Evolutionary conservation across 1,140 invertebrate genomes (phyloP), one percentile per base, ranked within the genome.

Genomic region (Phthorimaea operculella): DNA sequence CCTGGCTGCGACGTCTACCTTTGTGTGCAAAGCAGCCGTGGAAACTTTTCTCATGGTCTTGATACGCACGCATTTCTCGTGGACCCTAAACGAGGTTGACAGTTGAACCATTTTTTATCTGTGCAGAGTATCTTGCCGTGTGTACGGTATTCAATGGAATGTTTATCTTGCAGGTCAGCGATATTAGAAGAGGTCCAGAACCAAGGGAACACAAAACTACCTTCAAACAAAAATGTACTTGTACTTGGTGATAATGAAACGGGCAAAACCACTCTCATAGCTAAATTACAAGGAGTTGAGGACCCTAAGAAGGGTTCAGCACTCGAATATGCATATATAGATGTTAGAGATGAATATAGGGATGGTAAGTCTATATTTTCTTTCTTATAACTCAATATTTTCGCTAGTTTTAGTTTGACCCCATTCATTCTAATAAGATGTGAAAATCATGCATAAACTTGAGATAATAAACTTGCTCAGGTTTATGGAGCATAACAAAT

Each of bases 311-410:
- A 98, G 87, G 98, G 97, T 42, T 96, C 96, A 45, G 98, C 97
- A 7, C 87, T 99, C 59, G 98, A 99, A 87, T 99, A 99, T 86
- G 96, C 97, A 56, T 99, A 98, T 76, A 96, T 99, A 74, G 96
- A 98, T 87, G 96, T 99, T 54, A 91, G 97, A 79, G 98, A 99
- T 89, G 98, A 99, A 87, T 99, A 99, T 82, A 90, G 97, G 88
- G 98, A 99, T 90, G 96, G 96, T 97, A 87, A 87, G 89, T 75
- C 8, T 1, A 39, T 9, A 34, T 34, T n/a, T n/a, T n/a, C n/a
- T n/a, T n/a, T n/a, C 6, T 28, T 28, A 28, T 6, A 28, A 28
- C 21, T 28, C 21, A 28, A 6, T 28, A 4, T 4, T 28, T 6
- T 28, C 21, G 6, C 21, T 2, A 28, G 21, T 28, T 4, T 28